A percentile compares a stretch with the other conserved stretches of the same genome.
Conservation (phyloP, 23 tunicate genomes). For the Ciona savignyi region DNA sequence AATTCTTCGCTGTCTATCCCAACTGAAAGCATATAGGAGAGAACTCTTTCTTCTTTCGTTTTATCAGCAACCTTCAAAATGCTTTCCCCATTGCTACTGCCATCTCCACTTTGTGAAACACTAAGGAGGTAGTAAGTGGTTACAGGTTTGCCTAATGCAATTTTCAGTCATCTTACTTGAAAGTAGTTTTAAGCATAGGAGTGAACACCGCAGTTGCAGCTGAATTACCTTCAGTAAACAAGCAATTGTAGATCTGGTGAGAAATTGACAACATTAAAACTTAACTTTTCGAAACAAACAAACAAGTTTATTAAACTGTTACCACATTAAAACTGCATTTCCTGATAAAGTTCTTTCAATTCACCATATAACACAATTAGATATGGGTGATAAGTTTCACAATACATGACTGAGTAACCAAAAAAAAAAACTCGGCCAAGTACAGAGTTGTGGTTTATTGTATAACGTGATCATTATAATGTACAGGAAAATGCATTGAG, state of each 20-base stretch:
- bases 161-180: too few species aligned
- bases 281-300: neutral
- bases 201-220: slow-evolving; percentile 22
- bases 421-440: too few species aligned
- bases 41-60: slow-evolving; percentile 11
- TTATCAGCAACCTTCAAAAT: neutral
- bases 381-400: too few species aligned
- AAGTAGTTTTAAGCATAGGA: slow-evolving; percentile 35
- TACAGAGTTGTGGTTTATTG: too few species aligned
- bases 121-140: neutral
- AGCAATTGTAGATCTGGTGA: slow-evolving; percentile 74
- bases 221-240: slow-evolving; percentile 26
- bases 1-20: slow-evolving; percentile 50
- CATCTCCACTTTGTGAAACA: slow-evolving; percentile 8
- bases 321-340: neutral
- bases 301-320: neutral
- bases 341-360: too few species aligned
- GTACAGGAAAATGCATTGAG: too few species aligned
- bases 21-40: slow-evolving; percentile 43
- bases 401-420: too few species aligned
- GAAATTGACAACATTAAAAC: too few species aligned
- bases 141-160: too few species aligned
- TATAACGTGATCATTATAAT: too few species aligned
- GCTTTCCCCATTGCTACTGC: neutral
- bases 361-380: too few species aligned